Base-by-base conservation (phyloP, 2,888 invertebrate species). In the Watsonalla binaria region DNA sequence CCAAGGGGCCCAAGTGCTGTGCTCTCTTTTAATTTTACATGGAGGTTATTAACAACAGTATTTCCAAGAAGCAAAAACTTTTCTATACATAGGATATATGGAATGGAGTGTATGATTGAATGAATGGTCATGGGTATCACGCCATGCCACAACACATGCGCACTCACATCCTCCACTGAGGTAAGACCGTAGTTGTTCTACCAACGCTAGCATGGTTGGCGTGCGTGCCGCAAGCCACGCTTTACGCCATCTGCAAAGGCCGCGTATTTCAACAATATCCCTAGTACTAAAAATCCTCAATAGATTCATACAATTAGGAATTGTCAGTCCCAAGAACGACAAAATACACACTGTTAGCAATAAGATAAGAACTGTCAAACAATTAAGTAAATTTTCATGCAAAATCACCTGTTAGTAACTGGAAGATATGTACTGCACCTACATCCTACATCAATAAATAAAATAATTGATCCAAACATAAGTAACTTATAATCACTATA, bases 111-210 rank as follows among this genome's bases (percentile, higher is more conserved):
- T 42, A 42, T 42, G 42, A 42, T 42, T 5, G 8, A 11, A 42
- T 42, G 42, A 42, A 42, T 61, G 58, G 53, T 59, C 52, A 61
- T 66, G 58, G 52, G 61, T 58, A 66, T 66, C 76, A 79, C 73
- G 57, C 69, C 76, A 77, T 76, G 76, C 78, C 62, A 65, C 63
- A 73, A 78, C 74, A 66, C 83, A 80, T 76, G 78, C 79, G 65
- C 82, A 89, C 90, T 90, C 88, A 90, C 90, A 87, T 86, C 90
- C 90, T 80, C 90, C 90, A 82, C 84, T 84, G 80, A 90, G 89
- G 84, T 90, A 90, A 68, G 82, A 83, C 81, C 89, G 88, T 65
- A 90, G 89, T 79, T 90, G 89, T 81, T 90, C 90, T 81, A 90
- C 90, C 88, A 90, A 85, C 82, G 90, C 90, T 89, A 90, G 86